Evolutionary conservation across 1,140 invertebrate species (phyloP).

Genomic region (Diuraphis noxia): DNA sequence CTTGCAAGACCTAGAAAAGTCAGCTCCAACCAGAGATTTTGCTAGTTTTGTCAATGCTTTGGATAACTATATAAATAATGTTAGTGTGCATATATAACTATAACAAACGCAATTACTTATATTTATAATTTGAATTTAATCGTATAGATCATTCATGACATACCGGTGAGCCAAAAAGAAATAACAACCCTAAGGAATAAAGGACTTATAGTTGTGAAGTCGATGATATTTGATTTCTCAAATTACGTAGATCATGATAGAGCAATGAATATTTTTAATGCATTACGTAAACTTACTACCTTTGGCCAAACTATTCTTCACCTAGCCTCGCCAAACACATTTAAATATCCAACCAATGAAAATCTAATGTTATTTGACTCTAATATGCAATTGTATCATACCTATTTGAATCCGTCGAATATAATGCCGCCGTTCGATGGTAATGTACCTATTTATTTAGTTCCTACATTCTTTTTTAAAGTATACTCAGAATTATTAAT

Average conservation of each 20-base stretch:
- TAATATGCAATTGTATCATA: not conserved
- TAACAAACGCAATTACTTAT: not conserved
- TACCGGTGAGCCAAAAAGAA: not conserved
- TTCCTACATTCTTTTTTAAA: not conserved
- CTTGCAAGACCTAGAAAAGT: not conserved
- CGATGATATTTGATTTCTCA: not conserved
- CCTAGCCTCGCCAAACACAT: not conserved
- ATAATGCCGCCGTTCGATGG: constrained; percentile 12
- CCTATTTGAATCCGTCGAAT: not conserved
- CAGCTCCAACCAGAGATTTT: not conserved
- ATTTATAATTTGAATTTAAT: not conserved
- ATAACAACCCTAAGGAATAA: constrained; percentile 1
- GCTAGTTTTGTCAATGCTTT: constrained; percentile 1
- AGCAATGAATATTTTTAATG: constrained; percentile 13
- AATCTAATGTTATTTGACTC: not conserved
- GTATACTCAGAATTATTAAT: not conserved
- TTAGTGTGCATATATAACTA: constrained; percentile 50
- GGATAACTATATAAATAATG: constrained; percentile 8
- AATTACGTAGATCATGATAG: not conserved
- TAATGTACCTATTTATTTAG: not conserved
- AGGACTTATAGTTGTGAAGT: not conserved
- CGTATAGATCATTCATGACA: not conserved
- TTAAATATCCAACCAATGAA: not conserved
- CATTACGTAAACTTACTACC: not conserved
- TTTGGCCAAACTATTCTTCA: not conserved